These are phyloP conservation scores for Cephus rjabovi DNA, from an alignment of 2,888 invertebrate genomes.

Conservation along the genomic window DNA sequence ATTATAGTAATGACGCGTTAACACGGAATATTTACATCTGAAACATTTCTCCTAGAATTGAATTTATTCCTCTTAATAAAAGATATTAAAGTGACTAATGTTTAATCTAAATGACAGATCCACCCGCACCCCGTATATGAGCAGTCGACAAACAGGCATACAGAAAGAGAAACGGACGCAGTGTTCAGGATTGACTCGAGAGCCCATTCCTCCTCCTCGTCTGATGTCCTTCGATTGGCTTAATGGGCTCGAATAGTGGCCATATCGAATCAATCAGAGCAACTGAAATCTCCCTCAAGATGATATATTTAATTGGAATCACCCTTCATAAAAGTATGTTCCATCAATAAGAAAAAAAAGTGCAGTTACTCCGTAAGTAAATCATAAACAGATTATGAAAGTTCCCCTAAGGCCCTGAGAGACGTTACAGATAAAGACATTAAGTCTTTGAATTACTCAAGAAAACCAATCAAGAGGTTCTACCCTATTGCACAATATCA, in stretches of 20 bases:
- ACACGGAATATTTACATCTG: background rate
- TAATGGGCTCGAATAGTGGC: constrained; percentile 42
- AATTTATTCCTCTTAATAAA: background rate
- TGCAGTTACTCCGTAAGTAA: constrained; percentile 33
- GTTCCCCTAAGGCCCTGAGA: background rate
- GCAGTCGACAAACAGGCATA: constrained; percentile 9
- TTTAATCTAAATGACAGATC: constrained; percentile 9
- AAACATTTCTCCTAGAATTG: background rate
- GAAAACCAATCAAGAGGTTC: background rate
- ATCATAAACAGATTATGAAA: constrained; percentile 21
- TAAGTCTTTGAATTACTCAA: background rate
- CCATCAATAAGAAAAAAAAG: background rate
- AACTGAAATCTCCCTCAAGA: background rate
- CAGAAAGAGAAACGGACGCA: constrained; percentile 28
- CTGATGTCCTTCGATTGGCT: constrained; percentile 40
- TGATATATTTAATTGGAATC: background rate
- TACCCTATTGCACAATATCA: background rate
- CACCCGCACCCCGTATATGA: constrained; percentile 38
- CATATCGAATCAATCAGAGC: constrained; percentile 34
- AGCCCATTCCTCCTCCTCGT: constrained; percentile 38
- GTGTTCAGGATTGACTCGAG: constrained; percentile 35
- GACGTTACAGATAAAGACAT: background rate
- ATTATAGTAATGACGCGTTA: background rate
- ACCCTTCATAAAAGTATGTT: background rate
- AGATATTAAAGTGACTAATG: background rate